phyloP scores from a whole-genome alignment of 2,797 vertebrate genomes.

The Phataginus tetradactyla region DNA sequence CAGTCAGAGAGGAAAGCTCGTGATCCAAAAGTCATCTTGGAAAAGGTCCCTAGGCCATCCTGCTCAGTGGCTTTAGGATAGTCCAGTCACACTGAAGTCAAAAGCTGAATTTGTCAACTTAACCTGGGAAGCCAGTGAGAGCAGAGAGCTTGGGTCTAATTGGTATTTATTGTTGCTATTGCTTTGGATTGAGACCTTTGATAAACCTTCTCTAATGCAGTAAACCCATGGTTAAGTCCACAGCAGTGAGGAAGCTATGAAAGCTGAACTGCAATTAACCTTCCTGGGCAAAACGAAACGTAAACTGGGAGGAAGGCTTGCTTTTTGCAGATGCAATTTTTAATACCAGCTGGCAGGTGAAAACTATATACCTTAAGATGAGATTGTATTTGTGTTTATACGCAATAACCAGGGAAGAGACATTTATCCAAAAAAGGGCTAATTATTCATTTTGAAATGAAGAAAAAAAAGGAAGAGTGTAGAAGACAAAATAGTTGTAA shows the following conservation, averaged over 20 bases:
- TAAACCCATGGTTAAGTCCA: slow-evolving; percentile 75
- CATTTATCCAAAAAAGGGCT: slow-evolving; percentile 2
- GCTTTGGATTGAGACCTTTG: slow-evolving; percentile 77
- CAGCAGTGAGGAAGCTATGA: slow-evolving; percentile 51
- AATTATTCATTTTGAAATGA: slow-evolving; percentile 52
- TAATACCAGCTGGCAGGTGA: slow-evolving; percentile 54
- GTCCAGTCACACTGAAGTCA: neutral
- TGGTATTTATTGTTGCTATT: slow-evolving; percentile 74
- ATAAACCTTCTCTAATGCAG: slow-evolving; percentile 65
- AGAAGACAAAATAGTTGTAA: slow-evolving; percentile 19
- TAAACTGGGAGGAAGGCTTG: neutral
- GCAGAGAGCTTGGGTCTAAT: slow-evolving; percentile 61
- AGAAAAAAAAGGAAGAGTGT: neutral
- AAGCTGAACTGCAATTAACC: slow-evolving; percentile 74
- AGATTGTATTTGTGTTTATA: slow-evolving; percentile 15
- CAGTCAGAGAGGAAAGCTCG: neutral
- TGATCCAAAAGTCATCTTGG: neutral
- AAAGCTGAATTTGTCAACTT: neutral
- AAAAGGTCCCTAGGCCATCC: neutral
- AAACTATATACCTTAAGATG: slow-evolving; percentile 45
- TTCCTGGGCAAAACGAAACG: slow-evolving; percentile 67
- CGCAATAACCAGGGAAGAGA: slow-evolving; percentile 34
- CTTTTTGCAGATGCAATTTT: slow-evolving; percentile 40
- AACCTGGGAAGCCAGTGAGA: neutral
- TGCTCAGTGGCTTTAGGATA: neutral